These are phyloP conservation scores for Spatulosminthurus flaviceps DNA, from an alignment of 2,888 invertebrate species.

Conservation along the genomic window DNA sequence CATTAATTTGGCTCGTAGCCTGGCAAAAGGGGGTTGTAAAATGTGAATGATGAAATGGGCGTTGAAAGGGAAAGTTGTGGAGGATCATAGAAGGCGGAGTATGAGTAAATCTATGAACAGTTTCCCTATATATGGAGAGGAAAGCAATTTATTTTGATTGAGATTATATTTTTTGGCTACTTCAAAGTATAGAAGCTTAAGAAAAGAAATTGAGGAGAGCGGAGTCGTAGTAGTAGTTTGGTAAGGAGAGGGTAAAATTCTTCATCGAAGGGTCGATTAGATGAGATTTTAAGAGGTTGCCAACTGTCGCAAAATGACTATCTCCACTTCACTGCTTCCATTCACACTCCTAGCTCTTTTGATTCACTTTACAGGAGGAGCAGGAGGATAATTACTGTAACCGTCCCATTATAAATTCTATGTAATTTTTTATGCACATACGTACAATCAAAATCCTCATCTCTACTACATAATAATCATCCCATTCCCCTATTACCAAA, in stretches of 20 bases:
- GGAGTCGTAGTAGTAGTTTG: not conserved
- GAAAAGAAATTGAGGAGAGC: not conserved
- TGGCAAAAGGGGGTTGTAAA: not conserved
- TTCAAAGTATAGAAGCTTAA: not conserved
- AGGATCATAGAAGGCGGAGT: not conserved
- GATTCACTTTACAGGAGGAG: conserved; percentile 37
- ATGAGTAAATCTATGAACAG: not conserved
- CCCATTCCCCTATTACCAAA: conserved; percentile 40
- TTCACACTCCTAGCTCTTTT: conserved; percentile 20
- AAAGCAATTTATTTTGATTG: conserved; percentile 23
- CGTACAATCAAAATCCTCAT: conserved; percentile 4
- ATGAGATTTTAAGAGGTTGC: conserved; percentile 37
- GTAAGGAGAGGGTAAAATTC: not conserved
- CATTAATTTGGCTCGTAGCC: not conserved
- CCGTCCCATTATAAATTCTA: conserved; percentile 26
- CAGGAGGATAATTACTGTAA: no score
- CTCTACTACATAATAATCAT: conserved; percentile 10
- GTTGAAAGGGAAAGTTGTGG: not conserved
- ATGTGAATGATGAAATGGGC: not conserved
- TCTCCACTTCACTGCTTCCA: conserved; percentile 34
- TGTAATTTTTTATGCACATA: no score
- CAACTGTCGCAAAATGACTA: conserved; percentile 42
- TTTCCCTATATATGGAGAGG: not conserved
- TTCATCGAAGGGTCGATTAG: conserved; percentile 36
- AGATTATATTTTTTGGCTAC: not conserved